phyloP scores from a whole-genome alignment of 2,888 invertebrate genomes.

The Xestia xanthographa region DNA sequence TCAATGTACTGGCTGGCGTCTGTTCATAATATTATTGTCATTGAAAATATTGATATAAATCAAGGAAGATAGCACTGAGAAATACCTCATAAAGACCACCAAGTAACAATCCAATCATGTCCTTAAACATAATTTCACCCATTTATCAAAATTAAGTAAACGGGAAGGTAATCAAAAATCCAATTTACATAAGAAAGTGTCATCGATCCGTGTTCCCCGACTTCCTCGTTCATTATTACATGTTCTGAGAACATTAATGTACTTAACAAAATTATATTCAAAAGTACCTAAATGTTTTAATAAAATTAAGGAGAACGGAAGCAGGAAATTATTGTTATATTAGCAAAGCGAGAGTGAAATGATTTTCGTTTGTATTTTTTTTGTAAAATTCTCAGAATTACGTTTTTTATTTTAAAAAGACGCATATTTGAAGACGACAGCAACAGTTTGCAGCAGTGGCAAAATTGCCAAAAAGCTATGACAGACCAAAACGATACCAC shows the following conservation, averaged over 20 bases:
- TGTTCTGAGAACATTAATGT: slow-evolving; percentile 27
- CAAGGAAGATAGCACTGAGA: neutral
- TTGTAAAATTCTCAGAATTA: neutral
- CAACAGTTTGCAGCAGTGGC: neutral
- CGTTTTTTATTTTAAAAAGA: too few species aligned
- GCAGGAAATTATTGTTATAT: slow-evolving; percentile 17
- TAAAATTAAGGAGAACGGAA: slow-evolving; percentile 31
- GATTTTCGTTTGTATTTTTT: neutral
- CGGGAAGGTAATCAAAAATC: slow-evolving; percentile 41
- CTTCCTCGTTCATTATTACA: slow-evolving; percentile 31
- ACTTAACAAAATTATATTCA: slow-evolving; percentile 23
- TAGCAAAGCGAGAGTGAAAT: neutral
- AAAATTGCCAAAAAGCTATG: neutral
- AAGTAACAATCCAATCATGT: neutral
- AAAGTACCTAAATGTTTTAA: slow-evolving; percentile 29
- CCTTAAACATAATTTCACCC: slow-evolving; percentile 13
- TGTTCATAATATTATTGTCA: neutral
- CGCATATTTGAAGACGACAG: too few species aligned
- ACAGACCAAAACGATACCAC: neutral
- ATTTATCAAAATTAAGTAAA: slow-evolving; percentile 24
- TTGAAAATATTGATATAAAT: neutral
- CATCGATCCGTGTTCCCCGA: slow-evolving; percentile 9
- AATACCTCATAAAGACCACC: neutral
- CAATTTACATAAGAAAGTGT: slow-evolving; percentile 44
- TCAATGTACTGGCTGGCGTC: too few species aligned